Evolutionary conservation across 2,113 vertebrate species (phyloP).

Genomic region (Callipepla squamata): DNA sequence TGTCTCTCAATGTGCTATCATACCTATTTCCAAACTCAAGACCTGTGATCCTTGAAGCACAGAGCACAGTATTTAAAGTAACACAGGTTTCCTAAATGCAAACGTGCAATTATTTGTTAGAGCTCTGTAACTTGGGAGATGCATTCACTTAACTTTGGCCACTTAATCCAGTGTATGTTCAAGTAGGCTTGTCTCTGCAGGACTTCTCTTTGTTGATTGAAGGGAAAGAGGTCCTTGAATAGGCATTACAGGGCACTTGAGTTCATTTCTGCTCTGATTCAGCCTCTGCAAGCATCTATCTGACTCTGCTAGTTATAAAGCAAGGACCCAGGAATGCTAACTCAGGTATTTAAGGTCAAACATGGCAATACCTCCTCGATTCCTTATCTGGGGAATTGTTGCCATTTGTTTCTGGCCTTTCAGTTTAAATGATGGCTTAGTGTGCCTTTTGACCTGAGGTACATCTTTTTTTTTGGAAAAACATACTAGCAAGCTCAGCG

Average conservation of each 20-base stretch:
- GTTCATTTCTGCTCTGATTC: background rate
- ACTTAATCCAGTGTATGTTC: background rate
- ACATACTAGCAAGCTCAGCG: background rate
- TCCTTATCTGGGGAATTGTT: background rate
- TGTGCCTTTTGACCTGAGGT: background rate
- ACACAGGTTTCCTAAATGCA: background rate
- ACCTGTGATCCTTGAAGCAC: background rate
- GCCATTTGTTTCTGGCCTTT: background rate
- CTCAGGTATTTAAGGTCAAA: constrained; percentile 20
- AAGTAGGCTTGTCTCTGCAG: constrained; percentile 11
- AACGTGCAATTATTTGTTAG: background rate
- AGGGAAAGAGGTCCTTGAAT: background rate
- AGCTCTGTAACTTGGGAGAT: background rate
- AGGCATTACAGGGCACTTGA: background rate
- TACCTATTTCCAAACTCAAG: background rate
- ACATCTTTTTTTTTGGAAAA: background rate
- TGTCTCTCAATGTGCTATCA: background rate
- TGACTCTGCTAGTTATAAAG: background rate
- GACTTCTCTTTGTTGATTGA: background rate
- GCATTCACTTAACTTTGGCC: background rate
- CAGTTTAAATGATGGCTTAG: constrained; percentile 1
- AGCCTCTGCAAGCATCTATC: background rate
- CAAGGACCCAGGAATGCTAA: background rate
- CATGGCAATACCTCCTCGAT: background rate
- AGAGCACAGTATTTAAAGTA: background rate